Conservation (phyloP, 2,888 invertebrate genomes). For the Proisotoma minuta region DNA sequence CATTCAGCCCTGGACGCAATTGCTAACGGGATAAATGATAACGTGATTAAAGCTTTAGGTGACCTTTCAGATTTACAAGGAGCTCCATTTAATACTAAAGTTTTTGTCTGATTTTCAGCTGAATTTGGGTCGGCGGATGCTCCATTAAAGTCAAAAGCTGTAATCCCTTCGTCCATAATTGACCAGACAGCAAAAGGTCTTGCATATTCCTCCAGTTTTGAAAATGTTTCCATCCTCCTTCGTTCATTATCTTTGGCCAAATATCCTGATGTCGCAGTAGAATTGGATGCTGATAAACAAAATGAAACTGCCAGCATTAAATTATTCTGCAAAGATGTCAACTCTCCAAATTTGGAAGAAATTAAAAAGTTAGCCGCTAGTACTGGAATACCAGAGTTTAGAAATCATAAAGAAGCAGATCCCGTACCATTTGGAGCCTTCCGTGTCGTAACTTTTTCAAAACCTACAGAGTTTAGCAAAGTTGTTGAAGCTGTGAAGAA, state of each 20-base stretch:
- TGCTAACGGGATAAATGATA: conserved; percentile 82
- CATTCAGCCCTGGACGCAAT: conserved; percentile 87
- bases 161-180: conserved; percentile 22
- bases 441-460: conserved; percentile 56
- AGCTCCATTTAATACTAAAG: background rate
- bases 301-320: conserved; percentile 8
- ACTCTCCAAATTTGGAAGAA: background rate
- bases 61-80: background rate
- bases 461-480: conserved; percentile 57
- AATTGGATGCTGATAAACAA: conserved; percentile 14
- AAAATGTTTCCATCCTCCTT: conserved; percentile 25
- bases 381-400: conserved; percentile 22
- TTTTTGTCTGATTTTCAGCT: background rate
- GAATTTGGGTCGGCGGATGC: conserved; percentile 9
- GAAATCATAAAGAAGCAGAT: conserved; percentile 7
- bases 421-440: conserved; percentile 56
- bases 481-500: conserved; percentile 65
- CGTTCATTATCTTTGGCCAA: conserved; percentile 14
- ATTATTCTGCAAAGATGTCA: conserved; percentile 9
- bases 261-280: conserved; percentile 26
- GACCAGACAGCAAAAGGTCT: conserved; percentile 14
- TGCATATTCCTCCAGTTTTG: conserved; percentile 13
- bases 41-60: conserved; percentile 66
- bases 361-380: conserved; percentile 12
- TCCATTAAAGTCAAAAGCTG: conserved; percentile 13